These are phyloP conservation scores for Nomia melanderi DNA, from an alignment of 1,140 invertebrate species.

Conservation along the genomic window DNA sequence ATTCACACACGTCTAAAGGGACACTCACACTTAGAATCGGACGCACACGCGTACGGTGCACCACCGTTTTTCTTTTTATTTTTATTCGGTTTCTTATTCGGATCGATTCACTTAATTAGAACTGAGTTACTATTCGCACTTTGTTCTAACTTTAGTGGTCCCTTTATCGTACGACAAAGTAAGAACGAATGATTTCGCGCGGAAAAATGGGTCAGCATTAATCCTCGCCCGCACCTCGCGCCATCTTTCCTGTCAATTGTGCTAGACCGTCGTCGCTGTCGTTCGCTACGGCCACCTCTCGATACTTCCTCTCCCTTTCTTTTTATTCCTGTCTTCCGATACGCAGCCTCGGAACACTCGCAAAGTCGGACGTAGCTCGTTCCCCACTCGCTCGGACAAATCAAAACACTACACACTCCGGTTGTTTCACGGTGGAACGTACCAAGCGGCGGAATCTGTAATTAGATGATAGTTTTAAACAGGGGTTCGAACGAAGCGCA, in stretches of 20 bases:
- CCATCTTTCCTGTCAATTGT: conserved; percentile 74
- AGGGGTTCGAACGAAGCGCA: conserved; percentile 17
- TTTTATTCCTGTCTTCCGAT: conserved; percentile 3
- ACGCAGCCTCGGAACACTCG: background rate
- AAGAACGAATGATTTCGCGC: conserved; percentile 48
- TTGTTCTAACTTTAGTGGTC: conserved; percentile 36
- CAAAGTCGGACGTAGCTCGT: too few species aligned
- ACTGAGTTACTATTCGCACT: conserved; percentile 7
- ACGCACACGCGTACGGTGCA: conserved; percentile 35
- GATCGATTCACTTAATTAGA: conserved; percentile 6
- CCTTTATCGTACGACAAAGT: conserved; percentile 39
- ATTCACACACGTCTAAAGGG: conserved; percentile 4
- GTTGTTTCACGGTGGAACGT: background rate
- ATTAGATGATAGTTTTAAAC: conserved; percentile 7
- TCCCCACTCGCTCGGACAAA: conserved; percentile 1
- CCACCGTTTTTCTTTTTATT: background rate
- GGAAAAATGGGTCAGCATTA: conserved; percentile 74
- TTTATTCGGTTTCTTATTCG: too few species aligned
- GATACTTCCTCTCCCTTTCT: conserved; percentile 22
- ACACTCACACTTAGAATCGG: conserved; percentile 43
- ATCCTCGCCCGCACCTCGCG: conserved; percentile 72
- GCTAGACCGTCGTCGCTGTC: conserved; percentile 50
- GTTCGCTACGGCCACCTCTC: conserved; percentile 30
- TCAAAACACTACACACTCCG: conserved; percentile 30
- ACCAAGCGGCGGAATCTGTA: background rate